A percentile compares a stretch with the other conserved stretches of the same genome.
Evolutionary conservation across 2,888 invertebrate genomes (phyloP).

Genomic region (Caenorhabditis sp.): DNA sequence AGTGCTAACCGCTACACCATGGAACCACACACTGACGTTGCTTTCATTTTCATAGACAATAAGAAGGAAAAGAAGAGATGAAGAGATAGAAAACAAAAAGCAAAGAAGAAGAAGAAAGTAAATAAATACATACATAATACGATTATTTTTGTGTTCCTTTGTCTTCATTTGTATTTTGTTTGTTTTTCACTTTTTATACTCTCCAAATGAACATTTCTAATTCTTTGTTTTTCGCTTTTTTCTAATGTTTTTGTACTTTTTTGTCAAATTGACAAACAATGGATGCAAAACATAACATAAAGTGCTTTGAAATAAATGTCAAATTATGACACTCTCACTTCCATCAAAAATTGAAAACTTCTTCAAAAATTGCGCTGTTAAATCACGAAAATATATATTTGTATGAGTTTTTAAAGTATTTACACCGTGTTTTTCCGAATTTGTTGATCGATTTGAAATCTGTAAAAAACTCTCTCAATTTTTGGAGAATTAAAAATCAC

Average conservation of each 20-base stretch:
- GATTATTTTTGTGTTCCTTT: not conserved
- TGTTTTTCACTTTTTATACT: not conserved
- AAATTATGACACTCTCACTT: too few relatives aligned
- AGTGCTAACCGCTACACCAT: slow-evolving; percentile 62
- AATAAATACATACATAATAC: not conserved
- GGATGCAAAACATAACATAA: too few relatives aligned
- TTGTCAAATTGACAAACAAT: too few relatives aligned
- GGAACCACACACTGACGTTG: slow-evolving; percentile 18
- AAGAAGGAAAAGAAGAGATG: not conserved
- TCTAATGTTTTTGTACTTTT: not conserved
- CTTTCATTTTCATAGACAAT: not conserved
- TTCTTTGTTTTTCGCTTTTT: not conserved
- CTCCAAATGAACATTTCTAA: not conserved
- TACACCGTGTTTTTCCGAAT: too few relatives aligned
- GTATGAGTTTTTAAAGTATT: too few relatives aligned
- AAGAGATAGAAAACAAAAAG: not conserved
- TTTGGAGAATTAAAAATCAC: too few relatives aligned
- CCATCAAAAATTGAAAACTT: too few relatives aligned
- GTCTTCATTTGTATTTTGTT: not conserved
- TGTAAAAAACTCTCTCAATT: too few relatives aligned
- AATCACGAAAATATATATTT: too few relatives aligned
- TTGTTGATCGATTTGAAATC: too few relatives aligned
- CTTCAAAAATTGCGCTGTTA: too few relatives aligned
- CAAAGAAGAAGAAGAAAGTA: not conserved
- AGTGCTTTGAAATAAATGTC: too few relatives aligned